Percentiles rank a stretch among this genome's conserved stretches.
These are phyloP conservation scores for Esox masquinongy DNA, from an alignment of 2,797 vertebrate species.

Conservation along the genomic window DNA sequence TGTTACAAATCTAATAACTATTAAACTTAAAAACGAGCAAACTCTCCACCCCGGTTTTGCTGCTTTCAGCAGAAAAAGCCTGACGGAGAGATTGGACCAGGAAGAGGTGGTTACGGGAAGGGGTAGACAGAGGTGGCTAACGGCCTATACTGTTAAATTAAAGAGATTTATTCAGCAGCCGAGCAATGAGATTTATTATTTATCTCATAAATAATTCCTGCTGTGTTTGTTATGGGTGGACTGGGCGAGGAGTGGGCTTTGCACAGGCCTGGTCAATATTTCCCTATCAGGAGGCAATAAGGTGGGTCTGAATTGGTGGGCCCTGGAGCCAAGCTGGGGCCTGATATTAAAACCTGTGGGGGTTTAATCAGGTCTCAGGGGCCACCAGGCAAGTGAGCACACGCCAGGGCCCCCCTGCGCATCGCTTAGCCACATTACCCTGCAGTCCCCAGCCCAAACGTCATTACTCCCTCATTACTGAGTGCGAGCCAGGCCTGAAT, in stretches of 20 bases:
- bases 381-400: slow-evolving; percentile 71
- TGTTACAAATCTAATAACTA: slow-evolving; percentile 69
- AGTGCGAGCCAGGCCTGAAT: slow-evolving; percentile 70
- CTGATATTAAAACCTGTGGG: slow-evolving; percentile 74
- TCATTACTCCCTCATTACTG: slow-evolving; percentile 84
- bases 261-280: slow-evolving; percentile 76
- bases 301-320: slow-evolving; percentile 37
- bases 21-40: slow-evolving; percentile 69
- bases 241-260: slow-evolving; percentile 63
- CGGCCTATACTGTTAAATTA: slow-evolving; percentile 69
- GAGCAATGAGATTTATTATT: slow-evolving; percentile 75
- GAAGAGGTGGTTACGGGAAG: slow-evolving; percentile 24
- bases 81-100: slow-evolving; percentile 44
- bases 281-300: slow-evolving; percentile 79
- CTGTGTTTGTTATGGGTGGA: slow-evolving; percentile 43
- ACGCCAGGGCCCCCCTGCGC: slow-evolving; percentile 54
- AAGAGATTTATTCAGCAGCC: slow-evolving; percentile 71
- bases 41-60: slow-evolving; percentile 50
- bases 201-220: slow-evolving; percentile 77
- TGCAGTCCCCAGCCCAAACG: slow-evolving; percentile 71
- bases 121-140: slow-evolving; percentile 13
- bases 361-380: slow-evolving; percentile 74
- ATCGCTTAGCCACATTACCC: slow-evolving; percentile 82
- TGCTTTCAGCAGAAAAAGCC: slow-evolving; percentile 70
- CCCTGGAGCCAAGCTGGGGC: slow-evolving; percentile 2